Evolutionary conservation across 35 echinoderm and acorn worm species (phyloP), one percentile per base, ranked within the genome.

Genomic region (Anneissia japonica): DNA sequence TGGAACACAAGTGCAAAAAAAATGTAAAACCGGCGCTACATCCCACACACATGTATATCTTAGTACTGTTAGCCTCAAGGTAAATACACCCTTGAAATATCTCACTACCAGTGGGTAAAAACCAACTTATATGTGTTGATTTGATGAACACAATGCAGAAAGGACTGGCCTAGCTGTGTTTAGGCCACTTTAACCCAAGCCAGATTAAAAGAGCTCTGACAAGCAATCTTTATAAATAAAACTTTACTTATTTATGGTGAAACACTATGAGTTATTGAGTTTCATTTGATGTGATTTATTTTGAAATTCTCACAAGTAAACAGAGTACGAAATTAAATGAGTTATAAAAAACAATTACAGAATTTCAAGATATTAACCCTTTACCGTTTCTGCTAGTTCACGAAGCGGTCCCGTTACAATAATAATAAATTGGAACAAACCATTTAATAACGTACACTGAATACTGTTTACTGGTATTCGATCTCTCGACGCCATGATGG

Each of bases 401-500:
- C n/a, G n/a, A n/a, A n/a, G n/a, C n/a, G n/a, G n/a, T n/a, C n/a
- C n/a, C n/a, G n/a, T n/a, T n/a, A n/a, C n/a, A n/a, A 81, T 43
- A 88, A 88, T 72, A 88, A 32, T 88, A 38, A n/a, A n/a, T n/a
- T n/a, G n/a, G n/a, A n/a, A n/a, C n/a, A 38, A 81, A 39, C 87
- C 87, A 74, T 36, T 89, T 81, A 46, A 37, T 89, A 64, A 81
- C 38, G 80, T 89, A 89, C 0, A 10, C 78, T 39, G 46, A 28
- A 82, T 89, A 89, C 36, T 89, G 79, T 74, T 74, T 74, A 32
- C 3, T 82, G n/a, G 87, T 82, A 26, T 45, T 64, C 13, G 78
- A 0, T 73, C 38, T 46, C 87, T 79, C 74, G 87, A 80, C 31
- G 77, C 37, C 0, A 89, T 30, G 46, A 83, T 83, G 87, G 82